These are phyloP conservation scores for Sceloporus undulatus DNA, from an alignment of 2,113 vertebrate genomes.

Conservation along the genomic window DNA sequence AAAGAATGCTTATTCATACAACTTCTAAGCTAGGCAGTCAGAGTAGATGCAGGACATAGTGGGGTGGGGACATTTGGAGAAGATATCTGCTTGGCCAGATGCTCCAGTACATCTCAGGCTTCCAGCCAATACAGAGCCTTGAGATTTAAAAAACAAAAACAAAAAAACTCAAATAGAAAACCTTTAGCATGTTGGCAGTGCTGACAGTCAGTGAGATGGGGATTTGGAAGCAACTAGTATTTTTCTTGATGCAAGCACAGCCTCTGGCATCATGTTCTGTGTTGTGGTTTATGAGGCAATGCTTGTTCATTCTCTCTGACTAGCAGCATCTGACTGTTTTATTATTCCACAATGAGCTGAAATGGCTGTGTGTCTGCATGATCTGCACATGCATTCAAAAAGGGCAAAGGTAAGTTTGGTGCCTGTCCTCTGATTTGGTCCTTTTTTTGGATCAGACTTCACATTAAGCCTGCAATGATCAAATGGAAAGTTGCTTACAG, in stretches of 20 bases:
- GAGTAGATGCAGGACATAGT: background rate
- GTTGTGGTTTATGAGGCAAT: constrained; percentile 53
- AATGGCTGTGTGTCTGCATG: background rate
- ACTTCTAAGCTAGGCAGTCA: background rate
- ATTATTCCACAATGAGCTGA: constrained; percentile 7
- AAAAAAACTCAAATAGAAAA: constrained; percentile 1
- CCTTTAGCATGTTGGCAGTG: constrained; percentile 8
- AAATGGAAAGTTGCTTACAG: background rate
- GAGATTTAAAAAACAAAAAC: constrained; percentile 2
- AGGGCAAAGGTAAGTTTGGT: background rate
- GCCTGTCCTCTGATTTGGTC: background rate
- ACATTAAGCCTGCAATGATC: background rate
- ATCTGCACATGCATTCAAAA: background rate
- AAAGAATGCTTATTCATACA: background rate
- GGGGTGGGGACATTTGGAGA: constrained; percentile 1
- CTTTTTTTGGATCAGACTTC: background rate
- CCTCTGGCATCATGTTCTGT: constrained; percentile 22
- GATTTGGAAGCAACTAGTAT: constrained; percentile 26
- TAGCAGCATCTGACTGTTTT: constrained; percentile 14
- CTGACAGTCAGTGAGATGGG: constrained; percentile 25
- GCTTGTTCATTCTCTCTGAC: background rate
- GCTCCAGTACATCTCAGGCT: constrained; percentile 18
- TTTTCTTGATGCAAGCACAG: constrained; percentile 16
- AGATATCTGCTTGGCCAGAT: constrained; percentile 12
- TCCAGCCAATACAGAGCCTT: constrained; percentile 3